Evolutionary conservation across 1,140 invertebrate genomes (phyloP).

Genomic region (Heliconius eleuchia): DNA sequence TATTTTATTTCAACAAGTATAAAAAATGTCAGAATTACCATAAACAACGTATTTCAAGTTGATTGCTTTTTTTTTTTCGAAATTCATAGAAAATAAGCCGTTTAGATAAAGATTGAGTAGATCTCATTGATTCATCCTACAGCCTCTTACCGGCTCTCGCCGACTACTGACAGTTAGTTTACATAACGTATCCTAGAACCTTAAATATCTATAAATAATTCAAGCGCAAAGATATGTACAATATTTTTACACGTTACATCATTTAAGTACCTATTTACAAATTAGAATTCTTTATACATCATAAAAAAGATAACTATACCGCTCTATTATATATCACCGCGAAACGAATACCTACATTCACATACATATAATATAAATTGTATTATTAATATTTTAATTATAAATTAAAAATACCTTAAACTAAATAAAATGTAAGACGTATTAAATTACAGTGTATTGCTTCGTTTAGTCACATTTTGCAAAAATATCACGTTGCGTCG

Average conservation of each 20-base stretch:
- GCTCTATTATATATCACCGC: slow-evolving; percentile 78
- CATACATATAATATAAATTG: slow-evolving; percentile 70
- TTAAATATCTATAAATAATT: slow-evolving; percentile 77
- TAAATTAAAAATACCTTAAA: slow-evolving; percentile 76
- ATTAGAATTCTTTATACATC: slow-evolving; percentile 80
- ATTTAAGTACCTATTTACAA: slow-evolving; percentile 81
- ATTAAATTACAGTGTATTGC: slow-evolving; percentile 86
- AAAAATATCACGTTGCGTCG: slow-evolving; percentile 84
- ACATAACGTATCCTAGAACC: slow-evolving; percentile 63
- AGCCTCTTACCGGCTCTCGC: slow-evolving; percentile 26
- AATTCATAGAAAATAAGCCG: slow-evolving; percentile 34
- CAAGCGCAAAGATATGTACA: slow-evolving; percentile 81
- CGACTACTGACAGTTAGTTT: slow-evolving; percentile 34
- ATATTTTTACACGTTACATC: slow-evolving; percentile 79
- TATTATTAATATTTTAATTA: slow-evolving; percentile 59
- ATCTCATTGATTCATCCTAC: slow-evolving; percentile 28
- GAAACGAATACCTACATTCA: slow-evolving; percentile 80
- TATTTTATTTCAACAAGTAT: neutral
- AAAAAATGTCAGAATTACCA: slow-evolving; percentile 9
- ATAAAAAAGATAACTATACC: slow-evolving; percentile 80
- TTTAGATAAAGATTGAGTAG: slow-evolving; percentile 13
- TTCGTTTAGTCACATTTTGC: slow-evolving; percentile 85
- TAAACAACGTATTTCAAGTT: slow-evolving; percentile 11
- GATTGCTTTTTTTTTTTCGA: slow-evolving; percentile 19
- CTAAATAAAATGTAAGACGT: slow-evolving; percentile 81